phyloP scores from a whole-genome alignment of 2,113 vertebrate genomes.

The Tupaia chinensis region DNA sequence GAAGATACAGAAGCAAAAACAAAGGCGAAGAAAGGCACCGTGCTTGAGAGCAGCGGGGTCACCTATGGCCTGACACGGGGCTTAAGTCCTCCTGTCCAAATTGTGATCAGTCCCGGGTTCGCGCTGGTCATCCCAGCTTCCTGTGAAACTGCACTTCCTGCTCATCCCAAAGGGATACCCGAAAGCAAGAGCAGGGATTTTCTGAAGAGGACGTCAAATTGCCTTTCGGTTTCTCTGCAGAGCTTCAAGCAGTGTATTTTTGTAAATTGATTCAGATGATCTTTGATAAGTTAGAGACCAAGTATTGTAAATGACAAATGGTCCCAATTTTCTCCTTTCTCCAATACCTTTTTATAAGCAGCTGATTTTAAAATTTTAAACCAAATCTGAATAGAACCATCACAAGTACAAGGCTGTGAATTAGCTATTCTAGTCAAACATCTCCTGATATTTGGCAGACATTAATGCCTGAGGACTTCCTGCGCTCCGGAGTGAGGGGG shows the following conservation, averaged over 20 bases:
- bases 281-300: neutral
- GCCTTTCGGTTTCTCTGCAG: neutral
- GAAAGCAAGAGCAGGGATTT: neutral
- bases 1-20: neutral
- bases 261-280: conserved; percentile 58
- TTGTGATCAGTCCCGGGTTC: neutral
- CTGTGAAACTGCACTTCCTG: neutral
- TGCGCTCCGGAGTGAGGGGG: neutral
- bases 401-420: neutral
- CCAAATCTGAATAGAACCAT: neutral
- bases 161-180: neutral
- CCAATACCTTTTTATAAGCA: neutral
- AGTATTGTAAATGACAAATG: conserved; percentile 16
- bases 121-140: neutral
- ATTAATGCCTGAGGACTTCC: neutral
- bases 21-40: neutral
- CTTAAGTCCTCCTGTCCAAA: neutral
- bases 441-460: neutral
- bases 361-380: neutral
- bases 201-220: conserved; percentile 21
- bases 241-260: neutral
- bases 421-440: neutral
- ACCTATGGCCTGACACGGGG: neutral
- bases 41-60: neutral
- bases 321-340: too few relatives aligned